Evolutionary conservation across 2,113 vertebrate species (phyloP).

Genomic region (Ictidomys tridecemlineatus): DNA sequence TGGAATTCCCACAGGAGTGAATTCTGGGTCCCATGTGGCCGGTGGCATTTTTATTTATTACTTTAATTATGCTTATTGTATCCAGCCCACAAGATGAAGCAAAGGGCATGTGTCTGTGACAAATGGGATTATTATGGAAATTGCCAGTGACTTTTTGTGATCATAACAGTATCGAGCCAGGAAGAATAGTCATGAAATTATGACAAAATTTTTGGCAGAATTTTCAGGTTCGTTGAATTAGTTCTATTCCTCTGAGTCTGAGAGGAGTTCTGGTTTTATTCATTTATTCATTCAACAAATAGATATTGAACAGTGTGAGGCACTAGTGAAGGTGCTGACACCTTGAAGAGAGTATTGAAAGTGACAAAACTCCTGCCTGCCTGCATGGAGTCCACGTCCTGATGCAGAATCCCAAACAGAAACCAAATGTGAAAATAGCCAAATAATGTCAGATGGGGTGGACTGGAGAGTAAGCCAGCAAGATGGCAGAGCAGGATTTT

Average conservation of each 20-base stretch:
- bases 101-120: conserved; percentile 33
- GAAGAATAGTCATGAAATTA: conserved; percentile 12
- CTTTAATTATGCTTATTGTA: conserved; percentile 74
- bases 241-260: neutral
- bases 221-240: neutral
- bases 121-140: conserved; percentile 58
- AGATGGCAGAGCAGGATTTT: neutral
- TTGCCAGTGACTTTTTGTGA: conserved; percentile 49
- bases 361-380: neutral
- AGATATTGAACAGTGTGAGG: neutral
- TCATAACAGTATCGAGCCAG: neutral
- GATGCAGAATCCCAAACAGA: neutral
- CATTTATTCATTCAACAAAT: neutral
- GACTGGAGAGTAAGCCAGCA: neutral
- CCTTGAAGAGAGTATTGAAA: neutral
- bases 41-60: conserved; percentile 72
- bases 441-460: neutral
- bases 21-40: conserved; percentile 42
- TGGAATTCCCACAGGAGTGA: conserved; percentile 34
- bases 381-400: neutral
- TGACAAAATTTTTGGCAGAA: neutral
- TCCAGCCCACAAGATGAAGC: conserved; percentile 31
- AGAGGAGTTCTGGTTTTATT: conserved; percentile 20
- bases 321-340: neutral
- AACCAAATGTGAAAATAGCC: neutral